A percentile compares a stretch with the other conserved stretches of the same genome.
Conservation (phyloP, 2,888 invertebrate genomes). For the Idaea aversata region DNA sequence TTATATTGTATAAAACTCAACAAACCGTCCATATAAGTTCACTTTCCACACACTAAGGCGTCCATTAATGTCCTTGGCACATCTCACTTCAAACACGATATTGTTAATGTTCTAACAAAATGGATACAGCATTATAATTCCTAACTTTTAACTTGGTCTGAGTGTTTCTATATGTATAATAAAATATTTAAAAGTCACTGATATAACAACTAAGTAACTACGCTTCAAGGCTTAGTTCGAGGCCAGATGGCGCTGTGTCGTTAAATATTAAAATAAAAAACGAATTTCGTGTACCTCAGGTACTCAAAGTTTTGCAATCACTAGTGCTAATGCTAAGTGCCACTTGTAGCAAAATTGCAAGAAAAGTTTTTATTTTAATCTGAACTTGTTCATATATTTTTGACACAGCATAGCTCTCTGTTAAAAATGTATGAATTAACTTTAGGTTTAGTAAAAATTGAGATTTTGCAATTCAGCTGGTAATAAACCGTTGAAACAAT, state of each 20-base stretch:
- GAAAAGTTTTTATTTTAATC: too few relatives aligned
- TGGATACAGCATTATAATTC: background rate
- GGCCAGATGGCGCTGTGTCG: constrained; percentile 47
- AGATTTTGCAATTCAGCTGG: too few relatives aligned
- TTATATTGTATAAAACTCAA: background rate
- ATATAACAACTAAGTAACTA: too few relatives aligned
- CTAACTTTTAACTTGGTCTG: background rate
- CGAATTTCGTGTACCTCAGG: constrained; percentile 9
- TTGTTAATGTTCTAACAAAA: background rate
- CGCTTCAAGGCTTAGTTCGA: constrained; percentile 38
- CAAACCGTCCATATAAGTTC: background rate
- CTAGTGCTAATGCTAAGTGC: too few relatives aligned
- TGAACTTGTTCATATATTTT: too few relatives aligned
- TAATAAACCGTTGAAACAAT: too few relatives aligned
- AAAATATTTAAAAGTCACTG: too few relatives aligned
- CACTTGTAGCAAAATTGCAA: too few relatives aligned
- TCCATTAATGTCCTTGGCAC: constrained; percentile 6
- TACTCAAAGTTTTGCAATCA: too few relatives aligned
- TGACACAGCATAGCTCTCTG: too few relatives aligned
- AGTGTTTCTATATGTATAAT: background rate
- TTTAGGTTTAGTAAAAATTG: background rate
- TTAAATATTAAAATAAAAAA: constrained; percentile 26
- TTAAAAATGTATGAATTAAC: background rate
- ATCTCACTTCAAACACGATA: background rate
- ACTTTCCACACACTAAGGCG: constrained; percentile 8